Percentiles rank a stretch among this genome's conserved stretches.
Conservation (phyloP, 2,797 vertebrate genomes). For the Anguilla megastoma region DNA sequence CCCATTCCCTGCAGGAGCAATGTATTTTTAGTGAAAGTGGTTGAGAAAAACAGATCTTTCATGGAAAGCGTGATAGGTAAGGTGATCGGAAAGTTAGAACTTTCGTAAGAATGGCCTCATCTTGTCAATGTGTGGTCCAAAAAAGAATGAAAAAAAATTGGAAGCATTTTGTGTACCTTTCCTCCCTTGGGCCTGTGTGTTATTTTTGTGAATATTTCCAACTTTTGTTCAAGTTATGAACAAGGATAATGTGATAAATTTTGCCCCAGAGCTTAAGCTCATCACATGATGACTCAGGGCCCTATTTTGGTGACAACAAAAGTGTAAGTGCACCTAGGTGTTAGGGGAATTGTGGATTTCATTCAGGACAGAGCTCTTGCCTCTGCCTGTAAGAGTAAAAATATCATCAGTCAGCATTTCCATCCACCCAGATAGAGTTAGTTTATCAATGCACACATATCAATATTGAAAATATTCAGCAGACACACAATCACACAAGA, state of each 20-base stretch:
- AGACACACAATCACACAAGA: neutral
- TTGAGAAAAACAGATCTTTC: neutral
- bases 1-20: neutral
- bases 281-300: constrained; percentile 15
- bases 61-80: neutral
- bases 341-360: neutral
- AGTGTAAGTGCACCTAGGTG: neutral
- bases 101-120: neutral
- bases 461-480: no score
- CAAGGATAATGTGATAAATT: constrained; percentile 16
- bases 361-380: neutral
- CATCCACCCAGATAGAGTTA: neutral
- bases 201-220: neutral
- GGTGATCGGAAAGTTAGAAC: neutral
- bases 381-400: neutral
- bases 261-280: constrained; percentile 8
- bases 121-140: neutral
- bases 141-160: neutral
- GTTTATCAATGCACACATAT: neutral
- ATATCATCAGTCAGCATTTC: neutral
- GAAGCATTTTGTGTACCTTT: neutral
- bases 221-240: constrained; percentile 7
- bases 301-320: neutral
- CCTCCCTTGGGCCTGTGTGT: neutral
- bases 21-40: neutral